Percentiles rank a stretch among this genome's conserved stretches.
phyloP scores from a whole-genome alignment of 2,113 vertebrate species.

The Mesocricetus auratus region DNA sequence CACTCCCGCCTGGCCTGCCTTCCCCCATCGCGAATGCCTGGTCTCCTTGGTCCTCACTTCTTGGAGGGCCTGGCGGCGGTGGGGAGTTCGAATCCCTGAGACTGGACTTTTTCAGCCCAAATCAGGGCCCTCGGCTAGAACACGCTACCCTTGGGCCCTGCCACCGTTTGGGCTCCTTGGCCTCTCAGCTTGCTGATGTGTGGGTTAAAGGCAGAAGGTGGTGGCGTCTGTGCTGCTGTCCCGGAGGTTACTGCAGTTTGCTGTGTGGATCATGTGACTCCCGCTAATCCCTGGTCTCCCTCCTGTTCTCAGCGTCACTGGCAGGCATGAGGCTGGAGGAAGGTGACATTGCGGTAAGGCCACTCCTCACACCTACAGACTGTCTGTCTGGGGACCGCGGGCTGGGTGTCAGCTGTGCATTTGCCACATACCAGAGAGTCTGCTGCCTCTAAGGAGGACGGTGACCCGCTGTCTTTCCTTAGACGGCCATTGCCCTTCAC shows the following conservation, averaged over 20 bases:
- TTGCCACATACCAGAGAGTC: not conserved
- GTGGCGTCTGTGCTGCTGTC: not conserved
- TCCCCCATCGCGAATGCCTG: not conserved
- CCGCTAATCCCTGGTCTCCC: constrained; percentile 63
- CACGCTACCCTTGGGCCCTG: not conserved
- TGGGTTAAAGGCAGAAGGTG: not conserved
- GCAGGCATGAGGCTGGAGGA: constrained; percentile 96
- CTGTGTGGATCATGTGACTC: not conserved
- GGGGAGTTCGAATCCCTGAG: not conserved
- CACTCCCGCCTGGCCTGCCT: fast-evolving
- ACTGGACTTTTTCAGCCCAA: not conserved
- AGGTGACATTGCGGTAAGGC: constrained; percentile 95
- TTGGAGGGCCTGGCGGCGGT: not conserved
- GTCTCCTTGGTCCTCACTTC: not conserved
- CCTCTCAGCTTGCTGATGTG: not conserved
- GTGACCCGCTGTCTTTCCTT: not conserved
- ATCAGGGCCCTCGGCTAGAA: not conserved
- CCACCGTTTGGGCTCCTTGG: not conserved
- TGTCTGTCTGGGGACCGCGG: not conserved
- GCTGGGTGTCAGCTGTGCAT: not conserved
- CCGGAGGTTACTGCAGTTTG: not conserved
- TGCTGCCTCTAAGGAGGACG: not conserved
- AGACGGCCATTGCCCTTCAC: not conserved
- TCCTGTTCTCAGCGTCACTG: constrained; percentile 91
- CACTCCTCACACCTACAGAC: not conserved